phyloP scores from a whole-genome alignment of 1,140 invertebrate genomes.

The Drosophila mayri region DNA sequence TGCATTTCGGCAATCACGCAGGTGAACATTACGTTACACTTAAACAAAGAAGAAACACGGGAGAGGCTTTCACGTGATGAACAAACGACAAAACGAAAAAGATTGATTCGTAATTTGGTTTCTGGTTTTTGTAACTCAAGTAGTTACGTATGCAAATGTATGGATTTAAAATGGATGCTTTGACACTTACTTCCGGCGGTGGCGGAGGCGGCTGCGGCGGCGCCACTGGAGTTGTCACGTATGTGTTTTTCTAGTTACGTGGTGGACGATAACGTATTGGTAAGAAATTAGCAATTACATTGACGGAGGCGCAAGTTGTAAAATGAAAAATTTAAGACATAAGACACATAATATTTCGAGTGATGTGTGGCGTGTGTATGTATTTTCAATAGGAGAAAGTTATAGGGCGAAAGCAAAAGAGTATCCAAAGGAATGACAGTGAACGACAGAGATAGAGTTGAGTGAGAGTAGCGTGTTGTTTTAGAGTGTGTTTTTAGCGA shows the following conservation, averaged over 20 bases:
- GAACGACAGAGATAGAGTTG: conserved; percentile 32
- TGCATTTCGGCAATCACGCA: conserved; percentile 62
- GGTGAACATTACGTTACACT: conserved; percentile 73
- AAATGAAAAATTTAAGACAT: conserved; percentile 50
- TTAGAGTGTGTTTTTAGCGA: conserved; percentile 16
- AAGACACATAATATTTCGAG: conserved; percentile 41
- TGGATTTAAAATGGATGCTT: conserved; percentile 50
- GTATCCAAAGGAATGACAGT: conserved; percentile 34
- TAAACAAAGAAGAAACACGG: conserved; percentile 57
- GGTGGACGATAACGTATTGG: conserved; percentile 27
- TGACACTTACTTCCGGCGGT: conserved; percentile 80
- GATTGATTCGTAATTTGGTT: conserved; percentile 20
- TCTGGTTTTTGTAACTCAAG: conserved; percentile 22
- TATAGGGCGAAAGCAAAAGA: conserved; percentile 40
- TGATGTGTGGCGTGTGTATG: conserved; percentile 41
- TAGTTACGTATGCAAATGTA: conserved; percentile 40
- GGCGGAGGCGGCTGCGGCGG: conserved; percentile 72
- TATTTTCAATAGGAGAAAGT: conserved; percentile 51
- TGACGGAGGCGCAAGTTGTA: conserved; percentile 42
- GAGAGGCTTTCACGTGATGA: conserved; percentile 53
- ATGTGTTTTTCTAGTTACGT: conserved; percentile 80
- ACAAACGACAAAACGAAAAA: conserved; percentile 57
- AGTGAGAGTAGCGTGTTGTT: conserved; percentile 9
- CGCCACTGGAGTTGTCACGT: conserved; percentile 75
- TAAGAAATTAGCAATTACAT: conserved; percentile 44